phyloP scores from a whole-genome alignment of 1,140 invertebrate genomes.

The Apis cerana region DNA sequence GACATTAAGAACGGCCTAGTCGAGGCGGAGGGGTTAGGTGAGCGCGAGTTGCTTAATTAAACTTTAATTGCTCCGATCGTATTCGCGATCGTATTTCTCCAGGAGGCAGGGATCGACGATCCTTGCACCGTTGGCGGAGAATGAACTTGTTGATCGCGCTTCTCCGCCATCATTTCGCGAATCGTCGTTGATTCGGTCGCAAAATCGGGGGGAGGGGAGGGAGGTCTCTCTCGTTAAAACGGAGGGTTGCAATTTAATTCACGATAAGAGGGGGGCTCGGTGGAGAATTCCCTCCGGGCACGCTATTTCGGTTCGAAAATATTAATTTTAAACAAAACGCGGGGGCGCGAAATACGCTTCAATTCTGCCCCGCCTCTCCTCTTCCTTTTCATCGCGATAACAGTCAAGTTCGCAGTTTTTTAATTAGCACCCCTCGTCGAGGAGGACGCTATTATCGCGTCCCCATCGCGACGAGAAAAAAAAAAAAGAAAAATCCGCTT shows the following conservation, averaged over 20 bases:
- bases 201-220: background rate
- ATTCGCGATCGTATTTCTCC: slow-evolving; percentile 21
- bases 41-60: slow-evolving; percentile 44
- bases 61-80: slow-evolving; percentile 48
- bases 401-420: background rate
- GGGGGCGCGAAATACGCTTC: background rate
- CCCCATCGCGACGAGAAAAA: background rate
- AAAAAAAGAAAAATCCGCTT: background rate
- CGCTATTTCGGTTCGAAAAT: background rate
- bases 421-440: background rate
- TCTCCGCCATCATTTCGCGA: background rate
- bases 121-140: background rate
- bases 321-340: background rate
- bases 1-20: slow-evolving; percentile 11
- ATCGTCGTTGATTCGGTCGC: background rate
- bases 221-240: background rate
- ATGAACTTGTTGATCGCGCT: slow-evolving; percentile 33
- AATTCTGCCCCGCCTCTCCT: too few species aligned
- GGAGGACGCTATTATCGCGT: background rate
- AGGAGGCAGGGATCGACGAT: too few species aligned
- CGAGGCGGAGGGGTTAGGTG: too few species aligned
- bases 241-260: background rate
- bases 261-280: too few species aligned
- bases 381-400: too few species aligned
- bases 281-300: background rate